phyloP scores from a whole-genome alignment of 2,797 vertebrate genomes.

The Iguana delicatissima region DNA sequence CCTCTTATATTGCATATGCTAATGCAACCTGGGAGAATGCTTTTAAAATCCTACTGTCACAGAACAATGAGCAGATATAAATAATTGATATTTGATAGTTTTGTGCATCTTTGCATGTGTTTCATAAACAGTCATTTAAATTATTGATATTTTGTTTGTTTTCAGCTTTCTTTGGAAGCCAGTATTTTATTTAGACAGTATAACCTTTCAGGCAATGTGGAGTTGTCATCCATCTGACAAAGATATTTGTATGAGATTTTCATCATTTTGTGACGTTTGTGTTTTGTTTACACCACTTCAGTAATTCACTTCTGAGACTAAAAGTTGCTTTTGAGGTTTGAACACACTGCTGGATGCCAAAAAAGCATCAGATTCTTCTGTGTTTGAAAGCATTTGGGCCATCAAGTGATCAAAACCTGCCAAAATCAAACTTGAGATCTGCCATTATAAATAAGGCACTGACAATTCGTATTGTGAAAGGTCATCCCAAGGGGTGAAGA shows the following conservation, averaged over 20 bases:
- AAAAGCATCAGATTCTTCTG: slow-evolving; percentile 74
- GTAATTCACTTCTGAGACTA: slow-evolving; percentile 77
- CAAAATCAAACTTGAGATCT: slow-evolving; percentile 85
- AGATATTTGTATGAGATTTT: slow-evolving; percentile 76
- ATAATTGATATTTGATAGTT: slow-evolving; percentile 47
- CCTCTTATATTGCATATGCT: slow-evolving; percentile 33
- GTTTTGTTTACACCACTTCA: slow-evolving; percentile 78
- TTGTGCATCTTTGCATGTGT: slow-evolving; percentile 45
- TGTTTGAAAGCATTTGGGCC: slow-evolving; percentile 80
- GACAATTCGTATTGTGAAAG: slow-evolving; percentile 77
- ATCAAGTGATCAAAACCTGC: slow-evolving; percentile 88
- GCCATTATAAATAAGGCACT: slow-evolving; percentile 83
- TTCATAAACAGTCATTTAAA: slow-evolving; percentile 51
- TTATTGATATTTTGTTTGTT: slow-evolving; percentile 68
- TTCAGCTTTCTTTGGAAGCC: slow-evolving; percentile 56
- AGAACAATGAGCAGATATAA: slow-evolving; percentile 32
- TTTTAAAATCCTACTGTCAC: slow-evolving; percentile 31
- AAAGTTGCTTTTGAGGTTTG: slow-evolving; percentile 76
- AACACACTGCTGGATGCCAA: slow-evolving; percentile 73
- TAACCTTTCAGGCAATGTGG: slow-evolving; percentile 64
- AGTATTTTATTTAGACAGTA: slow-evolving; percentile 63
- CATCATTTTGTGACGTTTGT: slow-evolving; percentile 75
- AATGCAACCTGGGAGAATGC: slow-evolving; percentile 20
- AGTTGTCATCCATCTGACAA: slow-evolving; percentile 74
- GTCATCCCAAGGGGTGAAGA: slow-evolving; percentile 65